phyloP scores from a whole-genome alignment of 2,113 vertebrate genomes.

The Entomyzon cyanotis region DNA sequence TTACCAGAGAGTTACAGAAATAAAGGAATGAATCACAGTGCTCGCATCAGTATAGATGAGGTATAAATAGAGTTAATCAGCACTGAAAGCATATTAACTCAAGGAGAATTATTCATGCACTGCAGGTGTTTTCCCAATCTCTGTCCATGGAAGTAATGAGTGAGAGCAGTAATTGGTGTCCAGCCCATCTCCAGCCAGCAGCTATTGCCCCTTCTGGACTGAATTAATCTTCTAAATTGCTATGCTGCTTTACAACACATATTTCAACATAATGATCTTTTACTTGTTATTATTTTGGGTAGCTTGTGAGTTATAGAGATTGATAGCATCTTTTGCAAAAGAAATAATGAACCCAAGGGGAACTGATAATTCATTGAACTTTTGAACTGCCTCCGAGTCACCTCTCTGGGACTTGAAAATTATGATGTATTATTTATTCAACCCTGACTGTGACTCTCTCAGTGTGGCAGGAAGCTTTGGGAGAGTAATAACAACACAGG shows the following conservation, averaged over 20 bases:
- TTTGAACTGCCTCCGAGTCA: conserved; percentile 55
- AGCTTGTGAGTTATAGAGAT: conserved; percentile 45
- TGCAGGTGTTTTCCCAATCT: conserved; percentile 53
- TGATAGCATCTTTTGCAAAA: conserved; percentile 55
- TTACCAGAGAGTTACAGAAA: conserved; percentile 48
- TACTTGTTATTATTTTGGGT: conserved; percentile 62
- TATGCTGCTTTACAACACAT: conserved; percentile 47
- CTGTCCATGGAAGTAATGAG: conserved; percentile 44
- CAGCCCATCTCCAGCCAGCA: conserved; percentile 52
- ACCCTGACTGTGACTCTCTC: conserved; percentile 9
- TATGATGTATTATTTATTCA: conserved; percentile 60
- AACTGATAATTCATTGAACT: conserved; percentile 59
- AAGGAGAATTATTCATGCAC: conserved; percentile 62
- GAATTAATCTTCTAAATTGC: conserved; percentile 65
- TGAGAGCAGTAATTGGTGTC: conserved; percentile 62
- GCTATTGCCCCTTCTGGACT: conserved; percentile 61
- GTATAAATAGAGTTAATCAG: conserved; percentile 65
- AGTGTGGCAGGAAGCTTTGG: not conserved
- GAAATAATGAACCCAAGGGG: conserved; percentile 43
- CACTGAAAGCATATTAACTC: conserved; percentile 49
- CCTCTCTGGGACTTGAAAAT: conserved; percentile 41
- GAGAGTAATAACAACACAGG: not conserved
- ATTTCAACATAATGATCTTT: conserved; percentile 63
- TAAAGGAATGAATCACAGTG: conserved; percentile 50
- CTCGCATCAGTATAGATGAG: conserved; percentile 22